Percentiles rank a stretch among this genome's conserved stretches.
Conservation (phyloP, 2,888 invertebrate genomes). For the Noctua fimbriata region DNA sequence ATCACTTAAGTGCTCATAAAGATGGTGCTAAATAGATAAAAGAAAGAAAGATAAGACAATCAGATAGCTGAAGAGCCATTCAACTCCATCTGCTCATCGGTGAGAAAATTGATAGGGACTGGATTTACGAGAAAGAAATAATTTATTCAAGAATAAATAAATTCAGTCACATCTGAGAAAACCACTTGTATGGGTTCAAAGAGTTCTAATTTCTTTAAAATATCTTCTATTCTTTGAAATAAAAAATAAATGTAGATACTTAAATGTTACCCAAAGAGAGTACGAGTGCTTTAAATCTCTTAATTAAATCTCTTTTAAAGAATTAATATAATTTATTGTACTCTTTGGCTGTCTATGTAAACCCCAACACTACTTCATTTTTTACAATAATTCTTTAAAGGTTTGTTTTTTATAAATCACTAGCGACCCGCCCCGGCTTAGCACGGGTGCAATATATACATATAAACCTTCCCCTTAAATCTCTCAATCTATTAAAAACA, state of each 20-base stretch:
- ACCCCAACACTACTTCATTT: background rate
- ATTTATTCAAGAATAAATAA: background rate
- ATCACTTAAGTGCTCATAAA: background rate
- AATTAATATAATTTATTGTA: background rate
- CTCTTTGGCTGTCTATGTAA: background rate
- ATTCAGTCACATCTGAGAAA: background rate
- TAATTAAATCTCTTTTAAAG: background rate
- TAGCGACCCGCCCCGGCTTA: too few relatives aligned
- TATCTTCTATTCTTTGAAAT: background rate
- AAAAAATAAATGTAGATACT: background rate
- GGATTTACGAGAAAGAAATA: background rate
- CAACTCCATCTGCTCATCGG: background rate
- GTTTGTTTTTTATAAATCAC: background rate
- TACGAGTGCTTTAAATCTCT: background rate
- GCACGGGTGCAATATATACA: too few relatives aligned
- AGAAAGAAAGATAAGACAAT: slow-evolving; percentile 1
- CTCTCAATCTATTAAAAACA: too few relatives aligned
- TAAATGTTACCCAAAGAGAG: background rate
- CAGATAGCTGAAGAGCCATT: slow-evolving; percentile 7
- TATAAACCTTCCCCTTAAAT: too few relatives aligned
- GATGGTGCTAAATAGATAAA: slow-evolving; percentile 12
- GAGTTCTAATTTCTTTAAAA: background rate
- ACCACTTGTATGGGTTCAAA: background rate
- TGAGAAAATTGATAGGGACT: background rate
- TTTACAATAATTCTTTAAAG: background rate